phyloP scores from a whole-genome alignment of 2,113 vertebrate genomes.

The Gnathonemus echidnorhynchus region DNA sequence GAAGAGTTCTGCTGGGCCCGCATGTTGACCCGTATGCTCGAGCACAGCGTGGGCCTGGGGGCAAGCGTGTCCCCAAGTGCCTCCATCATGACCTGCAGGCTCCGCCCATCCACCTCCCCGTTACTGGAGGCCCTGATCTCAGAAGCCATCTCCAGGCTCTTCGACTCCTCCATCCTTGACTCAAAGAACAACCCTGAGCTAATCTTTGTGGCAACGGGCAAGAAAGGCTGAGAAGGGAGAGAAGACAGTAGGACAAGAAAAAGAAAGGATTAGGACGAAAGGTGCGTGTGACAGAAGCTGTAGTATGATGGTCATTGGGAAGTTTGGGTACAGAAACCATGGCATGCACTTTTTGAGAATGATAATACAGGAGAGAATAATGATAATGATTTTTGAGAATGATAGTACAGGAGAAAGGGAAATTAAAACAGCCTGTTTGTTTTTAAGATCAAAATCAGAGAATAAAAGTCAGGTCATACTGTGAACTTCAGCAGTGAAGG shows the following conservation, averaged over 20 bases:
- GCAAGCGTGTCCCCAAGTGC: slow-evolving; percentile 83
- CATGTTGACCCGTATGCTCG: slow-evolving; percentile 86
- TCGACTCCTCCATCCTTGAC: slow-evolving; percentile 85
- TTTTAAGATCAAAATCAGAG: neutral
- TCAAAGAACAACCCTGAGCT: slow-evolving; percentile 86
- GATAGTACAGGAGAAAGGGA: neutral
- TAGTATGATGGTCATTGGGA: neutral
- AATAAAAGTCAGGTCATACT: neutral
- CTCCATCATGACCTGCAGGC: slow-evolving; percentile 80
- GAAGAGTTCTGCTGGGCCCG: slow-evolving; percentile 85
- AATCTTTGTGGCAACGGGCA: slow-evolving; percentile 82
- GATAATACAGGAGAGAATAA: neutral
- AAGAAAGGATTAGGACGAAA: neutral
- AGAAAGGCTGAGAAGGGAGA: slow-evolving; percentile 67
- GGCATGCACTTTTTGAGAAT: neutral
- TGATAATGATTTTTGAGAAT: neutral
- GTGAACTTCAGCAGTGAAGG: neutral
- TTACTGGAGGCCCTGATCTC: slow-evolving; percentile 81
- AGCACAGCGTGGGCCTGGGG: slow-evolving; percentile 73
- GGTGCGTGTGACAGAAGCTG: slow-evolving; percentile 5
- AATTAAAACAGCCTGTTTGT: neutral
- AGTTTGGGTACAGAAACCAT: neutral
- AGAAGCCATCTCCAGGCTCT: slow-evolving; percentile 86
- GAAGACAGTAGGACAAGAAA: slow-evolving; percentile 6
- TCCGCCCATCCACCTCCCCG: slow-evolving; percentile 76